Evolutionary conservation across 1,140 invertebrate species (phyloP).

Genomic region (Melanaphis sacchari): DNA sequence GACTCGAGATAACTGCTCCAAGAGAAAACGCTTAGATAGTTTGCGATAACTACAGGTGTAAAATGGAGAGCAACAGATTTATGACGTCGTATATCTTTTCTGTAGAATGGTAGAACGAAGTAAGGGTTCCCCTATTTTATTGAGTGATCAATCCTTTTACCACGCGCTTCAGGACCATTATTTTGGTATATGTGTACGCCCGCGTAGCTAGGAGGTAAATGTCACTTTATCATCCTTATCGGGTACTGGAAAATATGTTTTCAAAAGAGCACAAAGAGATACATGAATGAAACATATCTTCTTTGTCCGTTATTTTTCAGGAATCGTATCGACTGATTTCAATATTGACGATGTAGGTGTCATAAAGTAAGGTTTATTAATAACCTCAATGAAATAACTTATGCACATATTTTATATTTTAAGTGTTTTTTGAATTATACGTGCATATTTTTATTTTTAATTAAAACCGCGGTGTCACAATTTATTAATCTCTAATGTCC

Average conservation of each 20-base stretch:
- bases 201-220: background rate
- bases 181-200: background rate
- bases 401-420: background rate
- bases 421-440: background rate
- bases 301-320: background rate
- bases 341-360: background rate
- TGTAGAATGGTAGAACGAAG: background rate
- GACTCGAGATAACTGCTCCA: background rate
- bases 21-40: background rate
- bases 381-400: background rate
- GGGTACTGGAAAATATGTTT: background rate
- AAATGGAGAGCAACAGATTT: constrained; percentile 52
- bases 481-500: background rate
- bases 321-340: background rate
- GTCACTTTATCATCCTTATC: constrained; percentile 50
- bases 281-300: constrained; percentile 3
- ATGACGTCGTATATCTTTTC: constrained; percentile 49
- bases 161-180: background rate
- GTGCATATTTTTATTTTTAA: background rate
- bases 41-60: constrained; percentile 45
- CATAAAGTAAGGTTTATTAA: background rate
- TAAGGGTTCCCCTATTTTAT: constrained; percentile 28
- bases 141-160: constrained; percentile 49
- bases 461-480: background rate
- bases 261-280: background rate